Conservation (phyloP, 2,888 invertebrate species). For the Hypsopygia costalis region DNA sequence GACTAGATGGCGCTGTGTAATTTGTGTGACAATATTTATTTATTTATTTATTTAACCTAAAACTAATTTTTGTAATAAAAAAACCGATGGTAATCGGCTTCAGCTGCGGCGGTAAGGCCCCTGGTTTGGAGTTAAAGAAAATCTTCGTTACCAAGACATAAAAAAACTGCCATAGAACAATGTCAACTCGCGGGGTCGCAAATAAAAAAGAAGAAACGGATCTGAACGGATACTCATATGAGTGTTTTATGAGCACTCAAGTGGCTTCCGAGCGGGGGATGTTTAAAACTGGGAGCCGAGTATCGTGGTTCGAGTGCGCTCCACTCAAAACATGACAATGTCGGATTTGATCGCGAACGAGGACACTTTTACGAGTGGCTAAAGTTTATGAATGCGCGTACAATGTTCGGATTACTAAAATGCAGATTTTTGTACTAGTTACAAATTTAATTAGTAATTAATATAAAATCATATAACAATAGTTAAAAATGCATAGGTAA, state of each 20-base stretch:
- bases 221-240: conserved; percentile 53
- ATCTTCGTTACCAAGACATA: neutral
- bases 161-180: conserved; percentile 1
- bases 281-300: conserved; percentile 59
- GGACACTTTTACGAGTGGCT: conserved; percentile 49
- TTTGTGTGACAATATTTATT: too few species aligned
- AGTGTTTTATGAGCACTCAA: conserved; percentile 74
- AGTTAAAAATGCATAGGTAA: too few species aligned
- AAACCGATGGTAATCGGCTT: too few species aligned
- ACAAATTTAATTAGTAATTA: too few species aligned
- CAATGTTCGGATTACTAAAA: conserved; percentile 2
- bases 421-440: neutral
- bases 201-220: conserved; percentile 43
- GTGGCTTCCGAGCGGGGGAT: conserved; percentile 57
- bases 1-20: too few species aligned
- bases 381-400: conserved; percentile 48
- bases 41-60: too few species aligned
- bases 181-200: conserved; percentile 29
- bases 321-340: conserved; percentile 63
- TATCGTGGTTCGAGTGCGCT: conserved; percentile 47
- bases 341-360: conserved; percentile 53
- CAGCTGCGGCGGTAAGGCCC: too few species aligned
- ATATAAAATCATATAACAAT: too few species aligned
- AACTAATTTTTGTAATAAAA: too few species aligned
- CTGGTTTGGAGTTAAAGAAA: too few species aligned